A percentile compares a stretch with the other conserved stretches of the same genome.
phyloP scores from a whole-genome alignment of 2,888 invertebrate species.

The Mimachlamys varia region DNA sequence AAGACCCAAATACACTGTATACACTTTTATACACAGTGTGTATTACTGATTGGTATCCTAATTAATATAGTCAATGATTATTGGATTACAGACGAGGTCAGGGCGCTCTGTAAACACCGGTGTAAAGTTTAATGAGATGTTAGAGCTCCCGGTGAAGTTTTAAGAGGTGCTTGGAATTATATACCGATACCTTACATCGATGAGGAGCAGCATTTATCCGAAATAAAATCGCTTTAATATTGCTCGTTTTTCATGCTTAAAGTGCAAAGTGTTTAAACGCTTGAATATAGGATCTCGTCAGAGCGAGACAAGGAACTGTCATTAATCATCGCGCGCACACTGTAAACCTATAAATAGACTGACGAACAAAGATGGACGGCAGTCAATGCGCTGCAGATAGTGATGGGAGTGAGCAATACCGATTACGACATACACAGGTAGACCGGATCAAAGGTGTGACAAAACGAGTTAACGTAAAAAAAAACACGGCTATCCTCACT shows the following conservation, averaged over 20 bases:
- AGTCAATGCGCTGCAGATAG: too few relatives aligned
- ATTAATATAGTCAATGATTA: neutral
- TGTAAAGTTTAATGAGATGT: neutral
- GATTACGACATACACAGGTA: too few relatives aligned
- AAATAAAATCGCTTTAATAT: neutral
- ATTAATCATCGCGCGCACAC: too few relatives aligned
- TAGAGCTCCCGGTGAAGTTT: neutral
- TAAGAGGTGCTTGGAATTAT: too few relatives aligned
- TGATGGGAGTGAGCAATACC: too few relatives aligned
- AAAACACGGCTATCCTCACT: too few relatives aligned
- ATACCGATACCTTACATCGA: neutral
- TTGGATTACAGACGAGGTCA: neutral
- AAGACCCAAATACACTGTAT: neutral
- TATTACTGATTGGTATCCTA: neutral
- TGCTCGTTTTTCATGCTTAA: neutral
- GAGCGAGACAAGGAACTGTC: neutral
- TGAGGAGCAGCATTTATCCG: neutral
- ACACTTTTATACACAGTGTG: neutral
- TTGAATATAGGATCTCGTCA: neutral
- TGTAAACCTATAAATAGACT: too few relatives aligned
- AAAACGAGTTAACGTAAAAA: too few relatives aligned
- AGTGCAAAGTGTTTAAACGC: neutral
- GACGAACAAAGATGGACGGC: too few relatives aligned
- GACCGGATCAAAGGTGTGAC: too few relatives aligned
- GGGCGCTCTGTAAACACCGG: neutral